These are phyloP conservation scores for Gallinago paraguaiae DNA, from an alignment of 2,113 vertebrate species.

Conservation along the genomic window DNA sequence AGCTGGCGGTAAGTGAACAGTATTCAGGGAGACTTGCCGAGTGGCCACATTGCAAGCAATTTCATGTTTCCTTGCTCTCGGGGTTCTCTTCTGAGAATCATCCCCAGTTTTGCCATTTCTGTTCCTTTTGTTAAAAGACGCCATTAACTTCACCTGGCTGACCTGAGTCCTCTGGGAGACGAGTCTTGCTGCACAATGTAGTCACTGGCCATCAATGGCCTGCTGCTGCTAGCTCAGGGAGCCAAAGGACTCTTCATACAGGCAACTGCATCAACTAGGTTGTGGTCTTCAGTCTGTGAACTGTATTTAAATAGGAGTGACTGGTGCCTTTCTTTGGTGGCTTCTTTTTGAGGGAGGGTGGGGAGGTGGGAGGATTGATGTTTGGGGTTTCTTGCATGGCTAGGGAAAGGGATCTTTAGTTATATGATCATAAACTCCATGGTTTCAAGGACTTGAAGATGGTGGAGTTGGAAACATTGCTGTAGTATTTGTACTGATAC, in stretches of 20 bases:
- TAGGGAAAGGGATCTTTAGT: background rate
- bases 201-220: background rate
- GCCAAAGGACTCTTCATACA: background rate
- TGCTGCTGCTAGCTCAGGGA: background rate
- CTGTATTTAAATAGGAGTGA: background rate
- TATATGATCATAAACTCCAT: background rate
- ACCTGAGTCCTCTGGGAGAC: background rate
- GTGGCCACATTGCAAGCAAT: background rate
- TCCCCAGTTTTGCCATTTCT: background rate
- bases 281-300: background rate
- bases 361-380: background rate
- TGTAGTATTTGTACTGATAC: background rate
- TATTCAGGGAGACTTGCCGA: background rate
- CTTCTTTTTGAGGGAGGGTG: background rate
- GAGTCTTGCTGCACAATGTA: background rate
- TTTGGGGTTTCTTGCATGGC: too few relatives aligned
- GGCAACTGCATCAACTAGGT: background rate
- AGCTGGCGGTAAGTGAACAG: conserved; percentile 89
- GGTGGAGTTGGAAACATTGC: background rate
- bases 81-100: background rate
- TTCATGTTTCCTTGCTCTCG: background rate
- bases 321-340: background rate
- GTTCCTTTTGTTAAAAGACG: background rate
- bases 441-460: background rate
- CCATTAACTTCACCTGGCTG: background rate